Base-by-base conservation (phyloP, 2,888 invertebrate species). In the Chrysina gloriosa region DNA sequence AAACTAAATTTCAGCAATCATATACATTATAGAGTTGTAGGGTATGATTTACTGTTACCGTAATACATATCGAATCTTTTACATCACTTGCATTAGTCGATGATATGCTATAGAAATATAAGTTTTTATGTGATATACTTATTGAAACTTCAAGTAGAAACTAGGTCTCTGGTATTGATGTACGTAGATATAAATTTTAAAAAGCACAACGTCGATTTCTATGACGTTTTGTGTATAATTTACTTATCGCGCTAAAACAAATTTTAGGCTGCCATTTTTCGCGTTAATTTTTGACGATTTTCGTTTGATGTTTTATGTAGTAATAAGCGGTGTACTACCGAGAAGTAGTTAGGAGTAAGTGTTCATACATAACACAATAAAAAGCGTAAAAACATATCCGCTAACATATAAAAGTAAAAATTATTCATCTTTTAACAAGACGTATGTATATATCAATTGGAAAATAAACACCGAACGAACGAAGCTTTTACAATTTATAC, bases 341-440 rank as follows among this genome's bases (percentile, higher is more conserved):
- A 36, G 21, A 25, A 42, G 19, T 14, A 61, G 25, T 42, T 19
- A 7, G 11, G 16, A 42, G 16, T 42, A 61, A 42, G 14, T 61
- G 45, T 42, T 42, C 19, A 16, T 61, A 61, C 29, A 27, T 61
- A 42, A 52, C 19, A 39, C 11, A 19, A 42, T 16, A 25, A 42
- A 27, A 61, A 21, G 58, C 58, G 16, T 61, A 42, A 61, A 45
- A 61, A 61, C 58, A 61, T 61, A 61, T 61, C 58, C 42, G 42
- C 42, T 61, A 16, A 7, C 9, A 31, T 31, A 31, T 45, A 45
- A 45, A 45, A 45, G 3, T 45, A 19, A 45, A 45, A 45, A 45
- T 19, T 19, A 19, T 21, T 45, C 45, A 16, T 45, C 19, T 45
- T n/a, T 21, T 7, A 45, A 45, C 45, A 45, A 45, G 4, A 7